Base-by-base conservation (phyloP, 2,888 invertebrate genomes). In the Epinotia brunnichana region DNA sequence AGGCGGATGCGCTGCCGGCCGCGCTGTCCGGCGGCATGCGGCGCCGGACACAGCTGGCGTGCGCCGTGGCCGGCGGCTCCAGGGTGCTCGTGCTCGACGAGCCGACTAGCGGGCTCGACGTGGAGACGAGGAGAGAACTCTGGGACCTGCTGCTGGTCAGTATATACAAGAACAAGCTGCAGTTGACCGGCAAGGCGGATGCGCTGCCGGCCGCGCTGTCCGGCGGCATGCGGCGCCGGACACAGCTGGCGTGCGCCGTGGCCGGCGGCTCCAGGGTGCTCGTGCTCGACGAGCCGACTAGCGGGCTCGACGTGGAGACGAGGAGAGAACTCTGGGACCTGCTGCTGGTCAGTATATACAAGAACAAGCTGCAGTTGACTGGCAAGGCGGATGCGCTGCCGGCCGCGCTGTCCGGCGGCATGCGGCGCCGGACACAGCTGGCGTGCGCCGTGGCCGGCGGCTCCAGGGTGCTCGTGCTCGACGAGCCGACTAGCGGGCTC, bases 1-100 rank as follows among this genome's bases (percentile, higher is more conserved):
- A 98, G 85, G 92, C 90, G 2, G 82, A 95, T 78, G 89, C 90
- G 44, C 85, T 94, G 75, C 95, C 96, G 0, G 85, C 87, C 29
- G 94, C 94, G 66, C 90, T 98, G 73, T 98, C 98, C 0, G 98
- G 98, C 13, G 98, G 98, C 2, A 98, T 98, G 96, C 96, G 90
- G 90, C 35, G 64, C 0, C 64, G 64, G 15, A 54, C 54, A 21
- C 64, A 64, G 39, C 54, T 64, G 10, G 53, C 54, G 9, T 54
- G 64, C 15, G 64, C 64, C 0, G 94, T 98, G 61, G 95, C 97
- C 51, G 98, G 97, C 0, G 95, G 95, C 76, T 96, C 97, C 15
- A 94, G 74, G 15, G 83, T 87, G 59, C 82, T 96, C 64, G 94
- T 96, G 74, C 91, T 97, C 79, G 97, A 41, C 41, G 61, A 57